Evolutionary conservation across 2,797 vertebrate species (phyloP).

Genomic region (Miichthys miiuy): DNA sequence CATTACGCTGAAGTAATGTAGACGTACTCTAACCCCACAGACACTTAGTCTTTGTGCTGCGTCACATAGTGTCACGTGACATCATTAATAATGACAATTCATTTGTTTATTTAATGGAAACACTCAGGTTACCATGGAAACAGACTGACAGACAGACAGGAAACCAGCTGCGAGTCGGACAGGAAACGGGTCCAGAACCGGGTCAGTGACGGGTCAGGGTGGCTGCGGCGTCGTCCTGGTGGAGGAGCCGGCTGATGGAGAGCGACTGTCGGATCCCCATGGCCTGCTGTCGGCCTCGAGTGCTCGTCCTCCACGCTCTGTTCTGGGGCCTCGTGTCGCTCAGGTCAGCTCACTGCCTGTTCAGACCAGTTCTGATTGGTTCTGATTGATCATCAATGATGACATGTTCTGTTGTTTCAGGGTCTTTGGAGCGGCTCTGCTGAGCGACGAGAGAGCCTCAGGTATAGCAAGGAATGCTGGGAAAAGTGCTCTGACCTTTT

Average conservation of each 20-base stretch:
- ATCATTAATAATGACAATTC: no score
- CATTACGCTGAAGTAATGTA: no score
- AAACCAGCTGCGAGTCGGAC: not conserved
- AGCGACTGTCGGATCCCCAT: constrained; percentile 83
- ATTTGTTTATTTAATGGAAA: not conserved
- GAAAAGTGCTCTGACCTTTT: not conserved
- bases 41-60: no score
- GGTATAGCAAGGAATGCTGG: constrained; percentile 62
- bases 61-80: no score
- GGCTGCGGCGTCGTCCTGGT: constrained; percentile 48
- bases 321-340: constrained; percentile 87
- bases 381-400: no score
- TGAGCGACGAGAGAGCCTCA: constrained; percentile 79
- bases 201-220: constrained; percentile 25
- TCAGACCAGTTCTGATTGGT: no score
- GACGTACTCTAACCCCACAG: no score
- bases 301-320: constrained; percentile 81
- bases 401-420: constrained; percentile 66
- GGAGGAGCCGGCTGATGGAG: constrained; percentile 80
- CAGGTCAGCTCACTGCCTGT: constrained; percentile 67
- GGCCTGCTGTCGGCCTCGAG: constrained; percentile 81
- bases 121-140: not conserved
- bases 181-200: not conserved
- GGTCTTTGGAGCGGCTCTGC: constrained; percentile 84
- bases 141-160: not conserved